These are phyloP conservation scores for Seriola dumerili DNA, from an alignment of 2,113 vertebrate genomes.

Conservation along the genomic window DNA sequence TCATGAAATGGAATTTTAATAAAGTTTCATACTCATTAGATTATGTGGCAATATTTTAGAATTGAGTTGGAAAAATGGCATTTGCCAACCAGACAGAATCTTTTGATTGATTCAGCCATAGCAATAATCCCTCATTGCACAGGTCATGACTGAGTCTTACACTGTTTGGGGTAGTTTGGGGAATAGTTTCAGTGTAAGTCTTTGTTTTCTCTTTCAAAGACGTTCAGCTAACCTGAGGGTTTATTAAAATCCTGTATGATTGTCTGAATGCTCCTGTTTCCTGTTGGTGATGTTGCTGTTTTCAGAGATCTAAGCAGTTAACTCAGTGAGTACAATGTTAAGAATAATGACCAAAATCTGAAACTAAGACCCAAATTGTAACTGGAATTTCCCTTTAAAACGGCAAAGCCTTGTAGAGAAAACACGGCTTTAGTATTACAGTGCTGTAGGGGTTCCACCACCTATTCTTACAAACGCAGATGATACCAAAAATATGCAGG, in stretches of 20 bases:
- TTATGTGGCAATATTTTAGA: not conserved
- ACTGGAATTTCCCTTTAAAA: not conserved
- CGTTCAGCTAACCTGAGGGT: not conserved
- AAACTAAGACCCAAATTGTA: not conserved
- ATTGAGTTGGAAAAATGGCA: not conserved
- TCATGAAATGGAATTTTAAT: not conserved
- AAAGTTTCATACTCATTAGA: not conserved
- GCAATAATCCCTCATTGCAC: not conserved
- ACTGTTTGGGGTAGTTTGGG: not conserved
- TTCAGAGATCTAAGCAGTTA: not conserved
- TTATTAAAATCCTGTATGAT: not conserved
- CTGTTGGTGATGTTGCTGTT: not conserved
- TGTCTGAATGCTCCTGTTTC: not conserved
- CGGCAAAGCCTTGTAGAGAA: not conserved
- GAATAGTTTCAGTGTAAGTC: not conserved
- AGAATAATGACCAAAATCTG: not conserved
- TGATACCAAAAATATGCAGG: constrained; percentile 1
- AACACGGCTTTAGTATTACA: not conserved
- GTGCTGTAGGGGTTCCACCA: not conserved
- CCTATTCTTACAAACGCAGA: not conserved
- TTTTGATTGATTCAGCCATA: not conserved
- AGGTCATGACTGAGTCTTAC: not conserved
- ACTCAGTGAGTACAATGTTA: not conserved
- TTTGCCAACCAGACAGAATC: not conserved
- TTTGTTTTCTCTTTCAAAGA: not conserved